These are phyloP conservation scores for Eumacrocentrus americanus DNA, from an alignment of 2,888 invertebrate genomes.

Conservation along the genomic window DNA sequence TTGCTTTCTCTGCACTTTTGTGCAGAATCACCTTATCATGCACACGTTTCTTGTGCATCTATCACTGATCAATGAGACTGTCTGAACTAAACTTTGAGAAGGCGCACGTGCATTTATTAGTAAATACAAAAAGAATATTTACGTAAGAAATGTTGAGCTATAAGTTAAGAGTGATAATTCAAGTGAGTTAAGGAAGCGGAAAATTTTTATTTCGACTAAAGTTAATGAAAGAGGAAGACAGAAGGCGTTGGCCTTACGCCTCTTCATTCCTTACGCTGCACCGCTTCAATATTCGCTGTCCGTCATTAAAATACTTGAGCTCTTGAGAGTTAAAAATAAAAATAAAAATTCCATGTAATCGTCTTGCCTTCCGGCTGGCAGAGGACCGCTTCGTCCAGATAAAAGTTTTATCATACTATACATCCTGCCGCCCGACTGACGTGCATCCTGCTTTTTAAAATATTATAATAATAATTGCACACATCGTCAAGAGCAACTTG, in stretches of 20 bases:
- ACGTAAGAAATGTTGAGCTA: too few relatives aligned
- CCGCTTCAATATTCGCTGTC: background rate
- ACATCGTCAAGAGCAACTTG: too few relatives aligned
- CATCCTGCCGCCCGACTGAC: background rate
- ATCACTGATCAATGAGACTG: too few relatives aligned
- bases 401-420: background rate
- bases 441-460: background rate
- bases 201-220: background rate
- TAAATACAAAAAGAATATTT: too few relatives aligned
- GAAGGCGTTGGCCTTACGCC: constrained; percentile 14
- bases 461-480: background rate
- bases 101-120: too few relatives aligned
- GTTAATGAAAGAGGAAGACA: background rate
- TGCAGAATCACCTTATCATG: too few relatives aligned
- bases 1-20: too few relatives aligned
- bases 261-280: background rate
- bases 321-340: background rate
- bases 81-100: too few relatives aligned
- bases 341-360: background rate
- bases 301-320: background rate
- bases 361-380: background rate
- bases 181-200: too few relatives aligned
- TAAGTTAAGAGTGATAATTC: too few relatives aligned
- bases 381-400: background rate
- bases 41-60: too few relatives aligned